Conservation (phyloP, 1,140 invertebrate genomes). For the Drosophila azteca region DNA sequence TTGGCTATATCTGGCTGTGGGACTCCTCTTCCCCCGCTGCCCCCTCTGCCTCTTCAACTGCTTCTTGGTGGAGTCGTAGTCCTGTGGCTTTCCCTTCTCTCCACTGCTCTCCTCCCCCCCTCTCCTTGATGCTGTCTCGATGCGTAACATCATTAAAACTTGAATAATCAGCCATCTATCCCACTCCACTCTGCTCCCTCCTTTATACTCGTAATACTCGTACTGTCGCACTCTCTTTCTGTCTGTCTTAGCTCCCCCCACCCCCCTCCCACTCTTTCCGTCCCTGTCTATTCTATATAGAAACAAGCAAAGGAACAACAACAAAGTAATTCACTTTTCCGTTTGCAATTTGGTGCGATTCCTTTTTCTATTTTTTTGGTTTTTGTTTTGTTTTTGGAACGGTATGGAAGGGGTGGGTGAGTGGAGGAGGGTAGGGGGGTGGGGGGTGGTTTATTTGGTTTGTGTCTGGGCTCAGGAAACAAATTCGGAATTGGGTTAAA, state of each 20-base stretch:
- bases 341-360: conserved; percentile 44
- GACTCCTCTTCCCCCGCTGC: background rate
- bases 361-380: conserved; percentile 2
- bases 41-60: conserved; percentile 18
- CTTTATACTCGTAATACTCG: background rate
- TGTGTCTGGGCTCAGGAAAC: conserved; percentile 3
- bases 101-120: no score
- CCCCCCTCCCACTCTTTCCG: conserved; percentile 10
- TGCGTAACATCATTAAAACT: conserved; percentile 76
- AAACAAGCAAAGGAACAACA: conserved; percentile 24
- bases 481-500: conserved; percentile 11
- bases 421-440: background rate
- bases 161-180: conserved; percentile 61
- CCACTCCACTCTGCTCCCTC: no score
- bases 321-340: conserved; percentile 56
- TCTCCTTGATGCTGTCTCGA: background rate
- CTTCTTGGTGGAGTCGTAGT: conserved; percentile 27
- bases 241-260: conserved; percentile 10
- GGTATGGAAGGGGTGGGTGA: no score
- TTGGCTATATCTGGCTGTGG: conserved; percentile 47
- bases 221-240: background rate
- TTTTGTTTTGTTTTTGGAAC: no score
- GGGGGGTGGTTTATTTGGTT: conserved; percentile 34
- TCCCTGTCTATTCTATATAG: background rate
- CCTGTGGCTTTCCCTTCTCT: background rate